phyloP scores from a whole-genome alignment of 2,888 invertebrate species.

The Drosophila cyrtoloma region DNA sequence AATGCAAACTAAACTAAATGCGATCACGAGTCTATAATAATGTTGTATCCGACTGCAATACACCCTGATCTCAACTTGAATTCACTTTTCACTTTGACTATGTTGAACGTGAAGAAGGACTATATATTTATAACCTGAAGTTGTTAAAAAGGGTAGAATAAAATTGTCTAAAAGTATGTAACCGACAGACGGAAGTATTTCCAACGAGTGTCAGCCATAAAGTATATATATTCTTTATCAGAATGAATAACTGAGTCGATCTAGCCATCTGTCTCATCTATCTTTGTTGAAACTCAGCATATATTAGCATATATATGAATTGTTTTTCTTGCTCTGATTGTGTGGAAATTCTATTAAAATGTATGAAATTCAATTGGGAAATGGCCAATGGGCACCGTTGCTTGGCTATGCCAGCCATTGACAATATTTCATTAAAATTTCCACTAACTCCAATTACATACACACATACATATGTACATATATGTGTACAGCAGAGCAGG shows the following conservation, averaged over 20 bases:
- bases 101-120: not conserved
- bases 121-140: not conserved
- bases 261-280: not conserved
- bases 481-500: not conserved
- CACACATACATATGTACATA: not conserved
- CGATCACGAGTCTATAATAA: not conserved
- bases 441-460: conserved; percentile 43
- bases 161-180: not conserved
- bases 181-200: not conserved
- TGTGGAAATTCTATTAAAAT: conserved; percentile 14
- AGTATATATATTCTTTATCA: not conserved
- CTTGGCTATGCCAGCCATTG: conserved; percentile 16
- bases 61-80: not conserved
- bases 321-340: not conserved
- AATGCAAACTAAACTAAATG: not conserved
- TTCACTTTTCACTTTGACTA: not conserved
- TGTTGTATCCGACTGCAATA: not conserved
- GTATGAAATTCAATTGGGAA: not conserved
- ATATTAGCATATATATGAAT: not conserved
- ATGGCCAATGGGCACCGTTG: not conserved
- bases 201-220: not conserved
- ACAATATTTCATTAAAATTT: conserved; percentile 40
- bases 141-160: not conserved
- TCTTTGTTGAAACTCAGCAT: not conserved
- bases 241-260: not conserved